These are phyloP conservation scores for Melanotus villosus DNA, from an alignment of 2,888 invertebrate species.

Conservation along the genomic window DNA sequence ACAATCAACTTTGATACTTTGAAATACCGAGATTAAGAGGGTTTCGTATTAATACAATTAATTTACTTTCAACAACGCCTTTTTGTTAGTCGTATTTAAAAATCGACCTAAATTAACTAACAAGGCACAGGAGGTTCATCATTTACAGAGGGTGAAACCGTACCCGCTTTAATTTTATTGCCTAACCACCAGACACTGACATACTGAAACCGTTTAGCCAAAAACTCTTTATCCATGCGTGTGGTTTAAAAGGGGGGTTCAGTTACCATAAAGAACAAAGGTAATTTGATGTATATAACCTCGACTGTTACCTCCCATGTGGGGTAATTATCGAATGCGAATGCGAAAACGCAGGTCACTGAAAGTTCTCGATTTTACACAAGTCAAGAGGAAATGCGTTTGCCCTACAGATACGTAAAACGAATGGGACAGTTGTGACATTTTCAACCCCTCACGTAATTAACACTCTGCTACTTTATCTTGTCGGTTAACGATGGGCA, in stretches of 20 bases:
- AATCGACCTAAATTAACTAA: too few relatives aligned
- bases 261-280: slow-evolving; percentile 10
- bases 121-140: too few relatives aligned
- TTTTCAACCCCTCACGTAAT: slow-evolving; percentile 23
- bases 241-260: background rate
- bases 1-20: background rate
- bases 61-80: too few relatives aligned
- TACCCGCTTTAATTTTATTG: too few relatives aligned
- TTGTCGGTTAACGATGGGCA: slow-evolving; percentile 5
- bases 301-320: slow-evolving; percentile 16
- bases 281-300: slow-evolving; percentile 22
- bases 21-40: too few relatives aligned
- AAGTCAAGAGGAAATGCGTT: slow-evolving; percentile 24
- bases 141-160: too few relatives aligned
- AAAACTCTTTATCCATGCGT: background rate
- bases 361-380: slow-evolving; percentile 1
- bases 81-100: too few relatives aligned
- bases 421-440: slow-evolving; percentile 24
- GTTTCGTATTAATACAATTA: too few relatives aligned
- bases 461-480: slow-evolving; percentile 13
- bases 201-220: background rate
- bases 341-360: slow-evolving; percentile 7
- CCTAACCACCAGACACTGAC: background rate
- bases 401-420: slow-evolving; percentile 19
- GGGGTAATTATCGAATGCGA: slow-evolving; percentile 23